Evolutionary conservation across 1,140 invertebrate species (phyloP), one percentile per base, ranked within the genome.

Genomic region (Diabrotica virgifera): DNA sequence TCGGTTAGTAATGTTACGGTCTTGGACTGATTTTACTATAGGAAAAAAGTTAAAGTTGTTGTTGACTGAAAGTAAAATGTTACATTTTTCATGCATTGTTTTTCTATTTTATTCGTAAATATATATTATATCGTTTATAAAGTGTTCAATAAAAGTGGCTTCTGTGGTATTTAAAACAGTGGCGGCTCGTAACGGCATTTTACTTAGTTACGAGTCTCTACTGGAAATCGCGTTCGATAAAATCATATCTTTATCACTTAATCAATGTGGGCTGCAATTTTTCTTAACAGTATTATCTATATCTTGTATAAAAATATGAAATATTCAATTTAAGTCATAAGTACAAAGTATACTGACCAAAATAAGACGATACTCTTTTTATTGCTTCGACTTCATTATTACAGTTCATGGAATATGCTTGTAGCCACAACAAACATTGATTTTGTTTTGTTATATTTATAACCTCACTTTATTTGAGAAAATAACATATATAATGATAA

Each of bases 271-370:
- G 59, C 59, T 53, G 60, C 60, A 62, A 62, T 62, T 37, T 60
- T 54, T 54, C 60, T 62, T 36, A 62, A 54, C 60, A 62, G 60
- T 62, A 62, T 62, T 62, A 62, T 38, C 52, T 62, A 59, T 59
- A 38, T 55, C 52, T 37, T 54, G 60, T 62, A 62, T 62, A 62
- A 62, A 61, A 40, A 54, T 62, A 53, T 62, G 37, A 52, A 62
- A 52, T 52, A 37, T 62, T 50, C 51, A 35, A 53, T 60, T 37
- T 13, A 54, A 54, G 52, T 62, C 51, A 35, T 62, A 62, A 62
- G 51, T 62, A 62, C 60, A 62, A 62, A 62, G 54, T 53, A 24
- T 62, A 62, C 37, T 62, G 60, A 62, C 52, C 60, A 62, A 62
- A 59, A 50, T 50, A 58, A 37, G 56, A 36, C 38, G 36, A 59